These are phyloP conservation scores for Ips nitidus DNA, from an alignment of 1,140 invertebrate species.

Conservation along the genomic window DNA sequence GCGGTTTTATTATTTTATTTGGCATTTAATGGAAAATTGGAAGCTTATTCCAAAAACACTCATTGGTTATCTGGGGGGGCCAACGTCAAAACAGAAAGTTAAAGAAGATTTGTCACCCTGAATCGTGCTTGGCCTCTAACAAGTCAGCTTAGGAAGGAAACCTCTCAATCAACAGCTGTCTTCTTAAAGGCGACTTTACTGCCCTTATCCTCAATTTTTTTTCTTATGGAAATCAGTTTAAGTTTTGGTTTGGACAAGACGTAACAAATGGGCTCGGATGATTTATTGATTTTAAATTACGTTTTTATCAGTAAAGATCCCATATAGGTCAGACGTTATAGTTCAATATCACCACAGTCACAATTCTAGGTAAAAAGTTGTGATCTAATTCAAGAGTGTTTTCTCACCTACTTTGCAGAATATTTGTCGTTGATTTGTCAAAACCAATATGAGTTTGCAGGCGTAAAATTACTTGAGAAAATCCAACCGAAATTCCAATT, in stretches of 20 bases:
- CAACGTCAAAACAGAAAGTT: background rate
- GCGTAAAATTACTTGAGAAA: too few species aligned
- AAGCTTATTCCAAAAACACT: too few species aligned
- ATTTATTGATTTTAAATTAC: background rate
- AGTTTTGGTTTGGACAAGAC: background rate
- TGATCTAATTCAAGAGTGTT: too few species aligned
- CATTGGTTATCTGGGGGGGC: background rate
- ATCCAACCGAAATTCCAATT: too few species aligned
- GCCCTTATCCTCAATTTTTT: background rate
- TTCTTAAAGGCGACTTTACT: background rate
- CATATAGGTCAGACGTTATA: too few species aligned
- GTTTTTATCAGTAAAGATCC: background rate
- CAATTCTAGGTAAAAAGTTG: too few species aligned
- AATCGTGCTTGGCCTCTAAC: background rate
- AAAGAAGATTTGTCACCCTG: background rate
- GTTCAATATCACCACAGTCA: too few species aligned
- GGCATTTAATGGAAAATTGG: too few species aligned
- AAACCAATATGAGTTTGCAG: too few species aligned
- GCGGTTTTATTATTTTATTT: too few species aligned
- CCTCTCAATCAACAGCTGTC: background rate
- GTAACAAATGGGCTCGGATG: background rate
- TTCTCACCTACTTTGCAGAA: too few species aligned
- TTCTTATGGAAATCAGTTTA: slow-evolving; percentile 1
- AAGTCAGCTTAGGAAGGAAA: background rate
- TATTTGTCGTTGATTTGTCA: too few species aligned